Percentiles rank a stretch among this genome's conserved stretches.
Conservation (phyloP, 2,113 vertebrate genomes). For the Rissa tridactyla region DNA sequence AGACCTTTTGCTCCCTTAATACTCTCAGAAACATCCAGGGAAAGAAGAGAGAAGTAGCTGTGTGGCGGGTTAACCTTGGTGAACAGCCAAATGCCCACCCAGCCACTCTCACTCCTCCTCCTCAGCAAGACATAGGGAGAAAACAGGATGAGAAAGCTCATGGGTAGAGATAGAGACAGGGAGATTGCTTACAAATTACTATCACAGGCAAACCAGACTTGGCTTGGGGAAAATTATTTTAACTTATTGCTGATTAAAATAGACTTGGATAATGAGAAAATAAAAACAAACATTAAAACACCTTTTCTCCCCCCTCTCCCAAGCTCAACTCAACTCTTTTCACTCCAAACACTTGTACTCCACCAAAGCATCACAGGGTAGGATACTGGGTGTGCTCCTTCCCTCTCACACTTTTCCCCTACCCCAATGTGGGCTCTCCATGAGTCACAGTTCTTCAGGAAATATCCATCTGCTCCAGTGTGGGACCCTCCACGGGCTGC, state of each 20-base stretch:
- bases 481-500: background rate
- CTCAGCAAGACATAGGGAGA: background rate
- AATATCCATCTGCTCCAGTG: background rate
- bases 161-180: background rate
- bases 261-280: constrained; percentile 3
- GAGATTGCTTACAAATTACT: background rate
- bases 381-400: background rate
- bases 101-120: background rate
- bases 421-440: background rate
- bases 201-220: background rate
- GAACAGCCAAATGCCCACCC: background rate
- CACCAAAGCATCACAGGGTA: background rate
- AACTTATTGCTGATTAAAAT: constrained; percentile 12
- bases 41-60: background rate
- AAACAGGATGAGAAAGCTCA: background rate
- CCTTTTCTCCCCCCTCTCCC: background rate
- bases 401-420: background rate
- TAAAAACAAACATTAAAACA: background rate
- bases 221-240: background rate
- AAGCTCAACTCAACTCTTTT: background rate
- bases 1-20: background rate
- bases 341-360: background rate
- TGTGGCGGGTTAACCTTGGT: background rate
- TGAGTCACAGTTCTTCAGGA: background rate
- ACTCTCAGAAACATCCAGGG: background rate